Base-by-base conservation (phyloP, 2,797 vertebrate genomes). In the Urophycis tenuis region DNA sequence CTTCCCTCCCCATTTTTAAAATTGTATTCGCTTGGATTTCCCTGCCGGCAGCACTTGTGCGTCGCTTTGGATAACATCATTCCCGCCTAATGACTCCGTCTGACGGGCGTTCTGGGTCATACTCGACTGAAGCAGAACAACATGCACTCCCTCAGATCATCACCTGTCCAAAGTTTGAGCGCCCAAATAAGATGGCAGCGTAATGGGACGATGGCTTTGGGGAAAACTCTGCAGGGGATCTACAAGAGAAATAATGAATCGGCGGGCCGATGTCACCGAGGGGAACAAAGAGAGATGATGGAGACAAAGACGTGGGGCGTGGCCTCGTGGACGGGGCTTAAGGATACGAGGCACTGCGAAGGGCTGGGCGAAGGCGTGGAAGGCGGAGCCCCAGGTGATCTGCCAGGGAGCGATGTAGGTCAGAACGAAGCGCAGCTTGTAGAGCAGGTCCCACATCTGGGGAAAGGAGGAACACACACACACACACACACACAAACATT, bases 261-360 rank as follows among this genome's bases (percentile, higher is more conserved):
- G n/a, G n/a, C n/a, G n/a, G n/a, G n/a, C n/a, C n/a, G n/a, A n/a
- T n/a, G n/a, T n/a, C n/a, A n/a, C n/a, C n/a, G n/a, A n/a, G n/a
- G n/a, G n/a, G n/a, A n/a, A n/a, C n/a, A n/a, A n/a, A n/a, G n/a
- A n/a, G n/a, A n/a, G n/a, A n/a, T n/a, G n/a, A n/a, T n/a, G n/a
- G n/a, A 72, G 32, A 72, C 71, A 35, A 17, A 35, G 71, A 39
- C 5, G 10, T 19, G 64, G 72, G 29, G 60, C 8, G 14, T 30
- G 10, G 64, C 22, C 29, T 32, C 17, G 41, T 33, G 41, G 35
- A 22, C 32, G 15, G 19, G 14, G 67, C 3, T 73, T 29, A 95
- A 97, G 96, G 98, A 99, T 99, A 99, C 96, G 98, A 84, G 98
- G 98, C 82, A 99, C 98, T 32, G 98, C 98, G 83, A 99, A 99